Evolutionary conservation across 1,140 invertebrate genomes (phyloP), one percentile per base, ranked within the genome.

Genomic region (Ceratoteleas bidentatus): DNA sequence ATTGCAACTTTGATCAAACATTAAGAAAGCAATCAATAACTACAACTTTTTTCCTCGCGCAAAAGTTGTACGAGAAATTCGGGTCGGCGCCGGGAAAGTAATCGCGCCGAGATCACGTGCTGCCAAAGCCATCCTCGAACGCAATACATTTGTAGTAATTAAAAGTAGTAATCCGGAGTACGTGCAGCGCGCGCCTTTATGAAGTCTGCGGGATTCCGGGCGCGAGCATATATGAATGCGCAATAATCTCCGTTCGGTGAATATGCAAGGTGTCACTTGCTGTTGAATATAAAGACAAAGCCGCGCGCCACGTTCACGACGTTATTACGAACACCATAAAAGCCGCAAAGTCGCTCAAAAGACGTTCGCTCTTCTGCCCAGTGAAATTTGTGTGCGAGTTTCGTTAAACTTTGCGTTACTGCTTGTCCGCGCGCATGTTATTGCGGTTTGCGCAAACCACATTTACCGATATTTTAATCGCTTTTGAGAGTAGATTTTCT

Each of bases 271-370:
- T 77, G 74, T 75, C 77, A 70, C 56, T 81, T 75, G 49, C 34
- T 73, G 61, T 64, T 66, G 84, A 84, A 80, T 85, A 82, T 83
- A 85, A 81, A 83, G 84, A 84, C 68, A 84, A 85, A 87, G 76
- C 76, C 61, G 36, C 36, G 53, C 76, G 57, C 24, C 24, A 85
- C 79, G 81, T 76, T 81, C 49, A 69, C 77, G 50, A 72, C 62
- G 76, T 73, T 54, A 79, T 79, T 73, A 81, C 54, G 58, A 73
- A 69, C 57, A 58, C 65, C 65, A 70, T 75, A 53, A 75, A 81
- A 70, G 53, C 43, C 50, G 32, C 10, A 52, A 56, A 77, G 36
- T 34, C 36, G 60, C 53, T 32, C 16, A 53, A 56, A 54, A 36
- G 53, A 56, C 57, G 47, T 36, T 45, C 10, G 69, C 4, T 49